These are phyloP conservation scores for Campylomormyrus tamandua DNA, from an alignment of 2,113 vertebrate genomes.

Conservation along the genomic window DNA sequence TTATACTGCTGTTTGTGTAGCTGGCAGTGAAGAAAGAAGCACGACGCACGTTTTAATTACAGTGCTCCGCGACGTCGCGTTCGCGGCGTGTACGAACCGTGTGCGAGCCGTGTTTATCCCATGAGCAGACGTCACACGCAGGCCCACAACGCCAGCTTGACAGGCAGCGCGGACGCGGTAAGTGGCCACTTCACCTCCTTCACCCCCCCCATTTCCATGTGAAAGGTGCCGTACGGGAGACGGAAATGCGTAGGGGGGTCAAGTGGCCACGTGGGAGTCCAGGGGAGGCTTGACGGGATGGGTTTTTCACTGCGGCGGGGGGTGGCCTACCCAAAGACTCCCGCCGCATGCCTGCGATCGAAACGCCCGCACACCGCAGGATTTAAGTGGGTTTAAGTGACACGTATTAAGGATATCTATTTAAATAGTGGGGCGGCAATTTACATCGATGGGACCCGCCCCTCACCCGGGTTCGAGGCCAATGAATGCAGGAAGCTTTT, in stretches of 20 bases:
- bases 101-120: not conserved
- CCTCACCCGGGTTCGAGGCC: not conserved
- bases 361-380: not conserved
- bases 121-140: not conserved
- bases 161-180: not conserved
- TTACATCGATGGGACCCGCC: not conserved
- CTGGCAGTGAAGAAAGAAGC: not conserved
- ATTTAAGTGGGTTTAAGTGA: not conserved
- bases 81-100: not conserved
- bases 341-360: not conserved
- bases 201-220: not conserved
- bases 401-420: not conserved
- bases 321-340: not conserved
- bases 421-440: not conserved
- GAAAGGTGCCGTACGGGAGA: not conserved
- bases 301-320: not conserved
- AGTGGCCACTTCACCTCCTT: not conserved
- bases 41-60: not conserved
- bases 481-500: slow-evolving; percentile 34
- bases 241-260: not conserved
- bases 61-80: not conserved
- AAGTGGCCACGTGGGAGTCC: not conserved
- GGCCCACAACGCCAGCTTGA: not conserved
- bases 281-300: not conserved
- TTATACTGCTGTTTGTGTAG: not conserved